Evolutionary conservation across 2,888 invertebrate species (phyloP), one percentile per base, ranked within the genome.

Genomic region (Spodoptera picta): DNA sequence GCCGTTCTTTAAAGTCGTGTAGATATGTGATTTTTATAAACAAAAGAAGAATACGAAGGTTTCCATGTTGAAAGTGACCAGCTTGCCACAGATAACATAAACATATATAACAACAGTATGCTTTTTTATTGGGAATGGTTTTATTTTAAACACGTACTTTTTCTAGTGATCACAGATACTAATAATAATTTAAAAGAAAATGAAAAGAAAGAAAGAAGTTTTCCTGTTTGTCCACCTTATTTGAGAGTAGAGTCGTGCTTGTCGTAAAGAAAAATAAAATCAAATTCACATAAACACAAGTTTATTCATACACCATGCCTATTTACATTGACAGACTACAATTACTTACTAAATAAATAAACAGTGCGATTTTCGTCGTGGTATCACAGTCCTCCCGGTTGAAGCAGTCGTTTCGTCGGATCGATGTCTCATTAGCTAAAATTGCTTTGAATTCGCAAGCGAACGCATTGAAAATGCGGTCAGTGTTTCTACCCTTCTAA

Each of bases 371-470:
- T 83, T 84, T 80, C 77, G 81, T 87, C 82, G 89, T 91, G 89
- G 89, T 93, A 93, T 93, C 93, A 93, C 93, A 93, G 93, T 90
- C 86, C 86, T 73, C 64, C 65, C 50, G 56, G 50, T 52, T 67
- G 55, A 67, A 52, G 74, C 71, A 69, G 71, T 70, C 77, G 65
- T 44, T 54, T 65, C 43, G 65, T 73, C 47, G 69, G 65, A 59
- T 71, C 64, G 31, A 54, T 65, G 64, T 55, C 67, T 61, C 71
- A 65, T 67, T 65, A 69, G 61, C 63, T 70, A 62, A 66, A 63
- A 69, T 70, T 58, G 69, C 66, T 71, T 75, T 60, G 65, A 74
- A 66, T 73, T 80, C 62, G 69, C 73, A 77, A 70, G 59, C 60
- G 45, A 70, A 65, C 56, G 59, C 60, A 64, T n/a, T 59, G 70